phyloP scores from a whole-genome alignment of 64 coral and sea anemone genomes.

The Pachyseris speciosa region DNA sequence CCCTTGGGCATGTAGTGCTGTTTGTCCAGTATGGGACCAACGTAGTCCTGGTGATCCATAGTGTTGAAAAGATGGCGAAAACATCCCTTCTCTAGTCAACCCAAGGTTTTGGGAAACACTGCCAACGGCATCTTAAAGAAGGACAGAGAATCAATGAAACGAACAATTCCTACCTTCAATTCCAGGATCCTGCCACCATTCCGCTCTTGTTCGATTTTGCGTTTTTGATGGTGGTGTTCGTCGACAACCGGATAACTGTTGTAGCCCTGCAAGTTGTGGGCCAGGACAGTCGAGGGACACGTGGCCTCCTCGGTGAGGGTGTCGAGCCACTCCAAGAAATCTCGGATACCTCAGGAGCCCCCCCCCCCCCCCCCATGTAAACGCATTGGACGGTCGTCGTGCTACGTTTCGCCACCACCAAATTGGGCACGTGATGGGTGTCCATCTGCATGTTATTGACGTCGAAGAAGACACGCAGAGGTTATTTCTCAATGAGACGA shows the following conservation, averaged over 20 bases:
- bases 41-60: background rate
- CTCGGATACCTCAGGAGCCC: background rate
- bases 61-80: constrained; percentile 48
- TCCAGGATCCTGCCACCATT: constrained; percentile 51
- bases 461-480: constrained; percentile 42
- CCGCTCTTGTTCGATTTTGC: background rate
- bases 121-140: constrained; percentile 18
- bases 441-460: background rate
- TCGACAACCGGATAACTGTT: constrained; percentile 13
- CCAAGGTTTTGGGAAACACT: constrained; percentile 41
- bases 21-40: background rate
- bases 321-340: constrained; percentile 40
- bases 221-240: too few species aligned
- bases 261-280: constrained; percentile 52
- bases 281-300: background rate
- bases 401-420: constrained; percentile 54
- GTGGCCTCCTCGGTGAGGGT: background rate
- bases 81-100: background rate
- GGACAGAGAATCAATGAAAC: constrained; percentile 35
- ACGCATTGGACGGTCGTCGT: background rate
- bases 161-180: background rate
- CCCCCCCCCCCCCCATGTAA: background rate
- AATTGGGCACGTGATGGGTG: background rate
- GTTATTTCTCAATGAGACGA: background rate
- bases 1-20: background rate